phyloP scores from a whole-genome alignment of 2,797 vertebrate genomes.

The Catostomus latipinnis region DNA sequence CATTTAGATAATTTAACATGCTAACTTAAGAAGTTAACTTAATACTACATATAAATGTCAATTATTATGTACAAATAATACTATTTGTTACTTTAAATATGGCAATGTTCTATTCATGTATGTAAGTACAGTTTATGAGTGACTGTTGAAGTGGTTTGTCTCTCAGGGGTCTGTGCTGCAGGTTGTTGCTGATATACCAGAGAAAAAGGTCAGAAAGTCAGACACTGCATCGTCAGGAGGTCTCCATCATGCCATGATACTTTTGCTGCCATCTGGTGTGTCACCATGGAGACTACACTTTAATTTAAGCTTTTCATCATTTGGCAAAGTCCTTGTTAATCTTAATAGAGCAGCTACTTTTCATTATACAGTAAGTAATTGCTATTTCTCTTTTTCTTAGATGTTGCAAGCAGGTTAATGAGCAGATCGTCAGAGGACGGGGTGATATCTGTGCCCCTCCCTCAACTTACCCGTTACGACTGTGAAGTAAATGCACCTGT shows the following conservation, averaged over 20 bases:
- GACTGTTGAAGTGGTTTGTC: conserved; percentile 54
- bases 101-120: not conserved
- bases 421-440: conserved; percentile 85
- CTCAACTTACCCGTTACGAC: conserved; percentile 92
- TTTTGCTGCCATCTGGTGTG: conserved; percentile 92
- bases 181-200: conserved; percentile 75
- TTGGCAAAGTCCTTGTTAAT: not conserved
- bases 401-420: conserved; percentile 89
- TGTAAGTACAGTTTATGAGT: conserved; percentile 5
- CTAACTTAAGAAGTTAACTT: no score
- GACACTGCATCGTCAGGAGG: conserved; percentile 75
- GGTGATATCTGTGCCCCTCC: conserved; percentile 83
- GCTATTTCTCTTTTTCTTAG: conserved; percentile 67
- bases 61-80: no score
- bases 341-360: not conserved
- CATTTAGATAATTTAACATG: no score
- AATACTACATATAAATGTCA: no score
- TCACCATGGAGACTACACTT: conserved; percentile 38
- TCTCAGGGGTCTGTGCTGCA: conserved; percentile 80
- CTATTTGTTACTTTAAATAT: not conserved
- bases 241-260: conserved; percentile 83
- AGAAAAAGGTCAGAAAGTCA: conserved; percentile 88
- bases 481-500: conserved; percentile 95
- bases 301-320: not conserved
- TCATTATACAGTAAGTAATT: not conserved